These are phyloP conservation scores for Corythucha ciliata DNA, from an alignment of 2,888 invertebrate genomes.

Conservation along the genomic window DNA sequence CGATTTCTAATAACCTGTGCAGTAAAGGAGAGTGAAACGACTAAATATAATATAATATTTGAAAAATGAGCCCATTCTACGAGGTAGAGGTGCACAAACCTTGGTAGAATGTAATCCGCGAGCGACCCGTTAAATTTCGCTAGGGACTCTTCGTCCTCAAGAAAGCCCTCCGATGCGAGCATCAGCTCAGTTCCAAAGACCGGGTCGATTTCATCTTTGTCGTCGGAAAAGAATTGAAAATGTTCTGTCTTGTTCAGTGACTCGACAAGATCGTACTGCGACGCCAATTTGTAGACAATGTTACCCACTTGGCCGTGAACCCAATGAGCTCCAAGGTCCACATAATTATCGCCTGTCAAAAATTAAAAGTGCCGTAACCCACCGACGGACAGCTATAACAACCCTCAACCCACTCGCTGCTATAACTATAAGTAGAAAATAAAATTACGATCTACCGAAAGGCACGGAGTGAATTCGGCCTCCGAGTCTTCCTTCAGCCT, in stretches of 20 bases:
- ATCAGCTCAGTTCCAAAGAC: no score
- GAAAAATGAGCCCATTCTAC: not conserved
- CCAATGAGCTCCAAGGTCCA: conserved; percentile 74
- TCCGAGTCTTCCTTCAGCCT: conserved; percentile 54
- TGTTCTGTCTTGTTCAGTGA: no score
- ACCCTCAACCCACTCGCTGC: no score
- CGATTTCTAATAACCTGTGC: no score
- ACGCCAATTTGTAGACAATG: conserved; percentile 47
- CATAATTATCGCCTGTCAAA: conserved; percentile 44
- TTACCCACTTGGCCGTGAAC: conserved; percentile 62
- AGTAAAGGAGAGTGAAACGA: not conserved
- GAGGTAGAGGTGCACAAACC: conserved; percentile 7
- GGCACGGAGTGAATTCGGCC: conserved; percentile 48
- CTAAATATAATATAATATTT: not conserved
- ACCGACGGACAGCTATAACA: no score
- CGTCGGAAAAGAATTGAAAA: no score
- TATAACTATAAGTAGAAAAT: no score
- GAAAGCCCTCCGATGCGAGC: conserved; percentile 14
- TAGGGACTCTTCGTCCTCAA: conserved; percentile 17
- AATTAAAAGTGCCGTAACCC: conserved; percentile 12
- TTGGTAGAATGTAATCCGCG: conserved; percentile 17
- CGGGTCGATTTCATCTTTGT: no score
- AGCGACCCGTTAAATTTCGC: conserved; percentile 21
- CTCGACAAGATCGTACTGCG: conserved; percentile 3
- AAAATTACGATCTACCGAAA: no score